Base-by-base conservation (phyloP, 1,140 invertebrate species). In the Heliothis virescens region DNA sequence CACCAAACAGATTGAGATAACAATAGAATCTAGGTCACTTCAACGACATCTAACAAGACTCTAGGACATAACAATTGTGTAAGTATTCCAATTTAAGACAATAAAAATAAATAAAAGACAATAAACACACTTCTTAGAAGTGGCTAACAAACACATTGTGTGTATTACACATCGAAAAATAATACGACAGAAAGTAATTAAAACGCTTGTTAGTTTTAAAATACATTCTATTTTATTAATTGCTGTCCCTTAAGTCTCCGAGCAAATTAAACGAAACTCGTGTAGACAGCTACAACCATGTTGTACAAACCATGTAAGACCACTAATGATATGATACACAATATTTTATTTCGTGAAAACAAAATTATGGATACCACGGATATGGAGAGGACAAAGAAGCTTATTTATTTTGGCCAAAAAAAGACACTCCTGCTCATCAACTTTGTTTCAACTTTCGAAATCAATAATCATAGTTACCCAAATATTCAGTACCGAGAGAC, bases 241-340 rank as follows among this genome's bases (percentile, higher is more conserved):
- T 63, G 62, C 7, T 65, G 34, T 48, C n/a, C 62, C 62, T 41
- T 34, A 65, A 65, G 62, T 65, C 62, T 65, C 62, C 16, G 34
- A 18, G 41, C 62, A 65, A 65, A 65, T 65, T 34, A 65, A 63
- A 63, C 26, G 15, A 63, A 2, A 59, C 5, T 15, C 62, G 47
- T 16, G 41, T 48, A 21, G 18, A 57, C 16, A 57, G 18, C 34
- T 65, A 48, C 62, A 48, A n/a, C n/a, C 34, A 41, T 41, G 34
- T 41, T 5, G 2, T 26, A 26, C 21, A 10, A 65, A 62, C 62
- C 16, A 47, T 47, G 16, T 18, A n/a, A 7, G 34, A 48, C 62
- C 62, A 48, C 62, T 65, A 65, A 65, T 34, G 16, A 65, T 41
- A 18, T 48, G 41, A 13, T 48, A 18, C n/a, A 18, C 16, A 57